Evolutionary conservation across 2,797 vertebrate species (phyloP).

Genomic region (Anguilla marmorata): DNA sequence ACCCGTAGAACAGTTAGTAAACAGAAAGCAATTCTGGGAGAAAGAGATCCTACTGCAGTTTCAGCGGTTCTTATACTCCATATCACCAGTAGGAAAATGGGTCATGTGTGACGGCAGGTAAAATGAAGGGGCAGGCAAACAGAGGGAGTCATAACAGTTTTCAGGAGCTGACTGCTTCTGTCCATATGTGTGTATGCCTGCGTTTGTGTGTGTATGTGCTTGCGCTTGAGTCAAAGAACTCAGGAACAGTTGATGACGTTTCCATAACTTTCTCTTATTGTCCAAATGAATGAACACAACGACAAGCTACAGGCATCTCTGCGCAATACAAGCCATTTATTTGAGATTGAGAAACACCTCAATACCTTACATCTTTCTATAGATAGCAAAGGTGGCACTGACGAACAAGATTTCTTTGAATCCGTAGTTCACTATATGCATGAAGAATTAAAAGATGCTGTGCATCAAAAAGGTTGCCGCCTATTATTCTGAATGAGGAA

Average conservation of each 20-base stretch:
- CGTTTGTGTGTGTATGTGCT: background rate
- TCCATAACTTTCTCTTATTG: background rate
- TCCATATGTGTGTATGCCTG: background rate
- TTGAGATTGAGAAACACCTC: background rate
- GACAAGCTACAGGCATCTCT: background rate
- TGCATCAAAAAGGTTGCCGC: background rate
- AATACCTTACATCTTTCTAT: background rate
- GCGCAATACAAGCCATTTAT: background rate
- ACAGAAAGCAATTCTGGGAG: background rate
- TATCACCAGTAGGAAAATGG: background rate
- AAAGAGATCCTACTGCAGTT: background rate
- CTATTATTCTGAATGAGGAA: background rate
- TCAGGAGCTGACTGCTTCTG: background rate
- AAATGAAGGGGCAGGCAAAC: background rate
- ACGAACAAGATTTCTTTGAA: background rate
- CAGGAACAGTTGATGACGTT: background rate
- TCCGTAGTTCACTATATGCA: background rate
- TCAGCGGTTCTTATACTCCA: background rate
- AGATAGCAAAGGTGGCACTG: background rate
- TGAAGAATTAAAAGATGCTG: background rate
- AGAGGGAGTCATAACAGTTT: background rate
- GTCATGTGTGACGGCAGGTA: background rate
- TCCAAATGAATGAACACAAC: background rate
- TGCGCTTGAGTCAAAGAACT: background rate
- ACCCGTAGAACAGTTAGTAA: background rate